A percentile compares a stretch with the other conserved stretches of the same genome.
These are phyloP conservation scores for Allolobophora icterica DNA, from an alignment of 2,888 invertebrate genomes.

Conservation along the genomic window DNA sequence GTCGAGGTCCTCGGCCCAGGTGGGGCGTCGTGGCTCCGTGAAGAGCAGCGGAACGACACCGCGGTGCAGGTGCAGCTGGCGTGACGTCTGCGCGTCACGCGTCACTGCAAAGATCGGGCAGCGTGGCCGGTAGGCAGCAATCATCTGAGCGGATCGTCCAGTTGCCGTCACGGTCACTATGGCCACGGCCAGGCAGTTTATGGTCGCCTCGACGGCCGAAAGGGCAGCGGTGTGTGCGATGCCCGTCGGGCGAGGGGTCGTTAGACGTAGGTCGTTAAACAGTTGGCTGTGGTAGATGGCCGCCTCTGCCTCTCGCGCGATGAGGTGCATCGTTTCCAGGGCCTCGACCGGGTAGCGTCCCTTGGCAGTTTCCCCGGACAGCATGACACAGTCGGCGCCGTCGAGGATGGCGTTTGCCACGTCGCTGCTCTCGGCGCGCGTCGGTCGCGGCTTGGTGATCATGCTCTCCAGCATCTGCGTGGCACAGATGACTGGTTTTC, in stretches of 20 bases:
- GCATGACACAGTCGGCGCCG: constrained; percentile 97
- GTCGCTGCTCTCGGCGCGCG: constrained; percentile 76
- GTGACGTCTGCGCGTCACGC: constrained; percentile 77
- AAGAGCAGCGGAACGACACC: constrained; percentile 89
- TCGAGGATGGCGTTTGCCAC: constrained; percentile 89
- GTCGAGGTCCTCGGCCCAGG: constrained; percentile 65
- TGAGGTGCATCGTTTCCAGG: constrained; percentile 71
- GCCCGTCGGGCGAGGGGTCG: constrained; percentile 73
- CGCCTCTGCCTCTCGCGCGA: constrained; percentile 94
- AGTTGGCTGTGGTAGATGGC: constrained; percentile 91
- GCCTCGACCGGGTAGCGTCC: constrained; percentile 88
- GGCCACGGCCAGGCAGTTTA: constrained; percentile 85
- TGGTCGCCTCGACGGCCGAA: constrained; percentile 90
- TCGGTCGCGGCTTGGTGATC: constrained; percentile 95
- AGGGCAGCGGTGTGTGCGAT: constrained; percentile 90
- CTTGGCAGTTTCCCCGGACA: constrained; percentile 98
- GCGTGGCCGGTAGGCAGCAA: constrained; percentile 89
- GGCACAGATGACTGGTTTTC: constrained; percentile 89
- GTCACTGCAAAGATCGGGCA: constrained; percentile 94
- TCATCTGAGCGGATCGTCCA: constrained; percentile 79
- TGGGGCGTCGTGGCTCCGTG: constrained; percentile 56
- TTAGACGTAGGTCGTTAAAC: constrained; percentile 77
- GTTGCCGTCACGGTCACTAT: constrained; percentile 85
- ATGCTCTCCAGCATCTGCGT: constrained; percentile 97
- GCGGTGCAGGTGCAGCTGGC: constrained; percentile 90